Base-by-base conservation (phyloP, 2,888 invertebrate genomes). In the Hololepta plana region DNA sequence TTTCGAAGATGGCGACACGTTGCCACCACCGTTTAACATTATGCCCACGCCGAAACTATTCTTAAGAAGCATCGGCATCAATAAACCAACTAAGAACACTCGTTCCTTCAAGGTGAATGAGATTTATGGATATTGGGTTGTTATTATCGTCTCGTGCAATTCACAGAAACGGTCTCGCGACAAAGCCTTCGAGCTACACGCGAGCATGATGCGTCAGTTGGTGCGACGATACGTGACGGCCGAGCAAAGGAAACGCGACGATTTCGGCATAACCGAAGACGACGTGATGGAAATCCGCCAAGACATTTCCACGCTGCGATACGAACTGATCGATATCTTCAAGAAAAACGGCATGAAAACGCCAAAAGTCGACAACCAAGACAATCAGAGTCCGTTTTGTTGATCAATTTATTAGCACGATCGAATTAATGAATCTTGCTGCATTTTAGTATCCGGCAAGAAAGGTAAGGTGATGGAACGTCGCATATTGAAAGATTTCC, bases 281-380 rank as follows among this genome's bases (percentile, higher is more conserved):
- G 95, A 96, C 53, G 84, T 96, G 35, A 91, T 91, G 70, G 96
- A 96, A 60, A 87, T 95, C 43, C 70, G 95, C 41, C 93, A 95
- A 47, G 95, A 95, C 49, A 90, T 95, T 35, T 90, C 88, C n/a
- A 80, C 88, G 3, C 65, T 95, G 37, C 65, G 90, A 34, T 95
- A 79, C 51, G 93, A 95, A 47, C 61, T 95, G 12, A 73, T 95
- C 28, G 90, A 91, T 44, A 90, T 95, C 42, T 67, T 95, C 7
- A 65, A 72, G 28, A 75, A 74, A 38, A 93, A 93, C 46, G 88
- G 85, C 25, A 85, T 84, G 76, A 66, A 69, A 36, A 84, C 84
- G 1, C 84, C 85, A 0, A 60, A 68, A 36, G 53, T 81, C 27
- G 72, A 72, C 31, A 51, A 66, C 38, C 59, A 73, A 46, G 70